Conservation (phyloP, 35 echinoderm and acorn worm genomes). For the Eucidaris tribuloides region DNA sequence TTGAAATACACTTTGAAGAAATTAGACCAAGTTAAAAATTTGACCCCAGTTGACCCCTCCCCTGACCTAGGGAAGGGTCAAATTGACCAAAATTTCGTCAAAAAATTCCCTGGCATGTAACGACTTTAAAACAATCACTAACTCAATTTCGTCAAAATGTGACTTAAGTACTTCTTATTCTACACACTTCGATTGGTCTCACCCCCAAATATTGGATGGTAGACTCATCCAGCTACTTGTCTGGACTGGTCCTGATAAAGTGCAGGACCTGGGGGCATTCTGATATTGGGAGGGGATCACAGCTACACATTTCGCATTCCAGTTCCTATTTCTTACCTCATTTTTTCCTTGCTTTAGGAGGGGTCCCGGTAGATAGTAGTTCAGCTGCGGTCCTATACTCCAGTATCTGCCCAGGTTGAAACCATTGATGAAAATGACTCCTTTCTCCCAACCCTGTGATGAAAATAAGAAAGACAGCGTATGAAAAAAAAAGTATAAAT, state of each 20-base stretch:
- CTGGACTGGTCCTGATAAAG: neutral
- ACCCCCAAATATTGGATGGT: no score
- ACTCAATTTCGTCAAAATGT: no score
- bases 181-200: no score
- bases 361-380: slow-evolving; percentile 83
- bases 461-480: neutral
- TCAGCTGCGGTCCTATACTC: slow-evolving; percentile 74
- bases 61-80: no score
- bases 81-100: no score
- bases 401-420: slow-evolving; percentile 93
- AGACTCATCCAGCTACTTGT: neutral
- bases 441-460: slow-evolving; percentile 88
- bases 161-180: no score
- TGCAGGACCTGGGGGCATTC: neutral
- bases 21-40: no score
- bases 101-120: no score
- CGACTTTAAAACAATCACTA: no score
- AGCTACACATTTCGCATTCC: neutral
- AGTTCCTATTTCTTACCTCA: slow-evolving; percentile 49
- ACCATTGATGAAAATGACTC: slow-evolving; percentile 86
- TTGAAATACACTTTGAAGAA: no score
- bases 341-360: slow-evolving; percentile 66
- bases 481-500: no score
- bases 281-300: neutral
- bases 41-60: no score